Conservation (phyloP, 1,140 invertebrate genomes). For the Bemisia tabaci region DNA sequence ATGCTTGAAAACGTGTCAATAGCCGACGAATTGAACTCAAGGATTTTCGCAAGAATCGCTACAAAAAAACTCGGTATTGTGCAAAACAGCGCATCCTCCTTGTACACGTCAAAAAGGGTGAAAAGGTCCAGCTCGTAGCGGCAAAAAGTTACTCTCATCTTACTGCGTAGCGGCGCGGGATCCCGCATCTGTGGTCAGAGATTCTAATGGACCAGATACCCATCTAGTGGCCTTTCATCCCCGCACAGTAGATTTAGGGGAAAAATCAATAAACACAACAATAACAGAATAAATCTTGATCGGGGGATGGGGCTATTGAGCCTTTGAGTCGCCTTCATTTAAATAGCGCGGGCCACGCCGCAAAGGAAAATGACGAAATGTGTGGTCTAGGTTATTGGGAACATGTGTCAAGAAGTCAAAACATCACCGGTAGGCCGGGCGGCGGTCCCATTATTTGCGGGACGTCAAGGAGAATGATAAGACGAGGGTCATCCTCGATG, state of each 20-base stretch:
- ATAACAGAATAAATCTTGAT: neutral
- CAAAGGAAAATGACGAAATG: neutral
- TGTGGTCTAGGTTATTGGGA: neutral
- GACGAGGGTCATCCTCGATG: neutral
- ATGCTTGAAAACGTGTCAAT: too few relatives aligned
- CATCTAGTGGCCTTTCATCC: neutral
- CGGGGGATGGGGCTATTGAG: neutral
- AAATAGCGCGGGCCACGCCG: neutral
- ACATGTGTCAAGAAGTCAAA: neutral
- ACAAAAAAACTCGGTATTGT: too few relatives aligned
- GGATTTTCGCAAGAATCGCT: too few relatives aligned
- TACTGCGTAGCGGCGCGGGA: too few relatives aligned
- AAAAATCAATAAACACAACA: neutral
- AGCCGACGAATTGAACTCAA: too few relatives aligned
- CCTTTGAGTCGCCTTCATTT: neutral
- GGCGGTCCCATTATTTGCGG: too few relatives aligned
- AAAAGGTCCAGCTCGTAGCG: too few relatives aligned
- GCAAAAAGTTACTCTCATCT: too few relatives aligned
- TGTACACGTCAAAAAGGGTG: too few relatives aligned
- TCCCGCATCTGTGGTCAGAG: neutral
- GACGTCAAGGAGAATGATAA: neutral
- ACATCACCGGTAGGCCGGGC: neutral
- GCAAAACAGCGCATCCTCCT: too few relatives aligned
- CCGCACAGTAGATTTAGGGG: neutral
- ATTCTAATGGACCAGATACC: neutral